Evolutionary conservation across 2,888 invertebrate genomes (phyloP), one percentile per base, ranked within the genome.

Genomic region (Apodemia duryi): DNA sequence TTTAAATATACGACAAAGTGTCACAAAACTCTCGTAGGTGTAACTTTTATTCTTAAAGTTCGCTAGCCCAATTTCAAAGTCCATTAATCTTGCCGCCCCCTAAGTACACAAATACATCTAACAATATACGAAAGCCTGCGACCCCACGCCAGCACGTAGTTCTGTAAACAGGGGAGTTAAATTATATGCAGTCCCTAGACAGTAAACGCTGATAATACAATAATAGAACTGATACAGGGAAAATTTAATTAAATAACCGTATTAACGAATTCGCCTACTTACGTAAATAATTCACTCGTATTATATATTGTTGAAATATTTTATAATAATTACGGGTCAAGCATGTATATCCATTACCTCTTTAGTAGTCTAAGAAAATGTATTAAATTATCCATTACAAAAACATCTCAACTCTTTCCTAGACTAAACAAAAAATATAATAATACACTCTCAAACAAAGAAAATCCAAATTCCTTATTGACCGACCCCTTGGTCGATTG

Each of bases 61-160:
- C 69, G 72, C 66, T 68, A 73, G 76, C 73, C 72, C 75, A 81
- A 81, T 83, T 81, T 77, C 70, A 69, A 71, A 74, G 71, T 71
- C 73, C 72, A 83, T 83, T 80, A 80, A 83, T 84, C 80, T 79
- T 79, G 70, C 61, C 74, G 68, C 66, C 73, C 54, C 54, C 54
- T n/a, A 54, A 54, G 54, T 54, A 54, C 54, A 54, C 54, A 54
- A 54, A 54, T 54, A 54, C 52, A 52, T 29, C 54, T 54, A 54
- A 54, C 54, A 29, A 54, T 54, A 54, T 54, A 54, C 29, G 29
- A 43, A 43, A 43, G 29, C 54, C 54, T 54, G 54, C 54, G 28
- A 54, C 54, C 54, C 54, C 57, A 32, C 13, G 57, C 11, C 3
- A 13, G 46, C 46, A 46, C 46, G 28, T 28, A 57, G 57, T 46